Percentiles rank a stretch among this genome's conserved stretches.
These are phyloP conservation scores for Chelidonichthys spinosus DNA, from an alignment of 2,797 vertebrate species.

Conservation along the genomic window DNA sequence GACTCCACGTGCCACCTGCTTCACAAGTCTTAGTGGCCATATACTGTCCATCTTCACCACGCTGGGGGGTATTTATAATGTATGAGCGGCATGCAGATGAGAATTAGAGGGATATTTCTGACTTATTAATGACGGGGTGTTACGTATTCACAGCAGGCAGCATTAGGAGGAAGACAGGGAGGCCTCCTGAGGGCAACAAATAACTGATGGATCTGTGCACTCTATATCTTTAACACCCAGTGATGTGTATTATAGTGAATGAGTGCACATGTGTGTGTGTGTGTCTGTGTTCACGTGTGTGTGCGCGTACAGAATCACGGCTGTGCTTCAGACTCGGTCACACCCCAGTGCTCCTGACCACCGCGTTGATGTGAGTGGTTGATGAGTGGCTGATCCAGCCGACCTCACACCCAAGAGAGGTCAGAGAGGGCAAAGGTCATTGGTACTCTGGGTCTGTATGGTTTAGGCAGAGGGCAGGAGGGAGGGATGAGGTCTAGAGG, in stretches of 20 bases:
- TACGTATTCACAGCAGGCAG: constrained; percentile 68
- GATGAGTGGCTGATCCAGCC: constrained; percentile 59
- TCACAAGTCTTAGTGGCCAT: constrained; percentile 61
- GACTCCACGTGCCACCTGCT: constrained; percentile 39
- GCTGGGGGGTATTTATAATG: constrained; percentile 61
- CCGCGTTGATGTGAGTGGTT: constrained; percentile 42
- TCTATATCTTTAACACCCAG: constrained; percentile 43
- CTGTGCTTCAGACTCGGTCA: constrained; percentile 32
- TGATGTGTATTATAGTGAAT: constrained; percentile 26
- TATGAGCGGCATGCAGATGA: constrained; percentile 68
- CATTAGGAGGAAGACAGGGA: constrained; percentile 51
- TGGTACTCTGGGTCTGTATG: constrained; percentile 37
- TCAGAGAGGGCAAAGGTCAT: constrained; percentile 63
- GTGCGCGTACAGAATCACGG: constrained; percentile 3
- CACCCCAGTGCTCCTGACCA: constrained; percentile 34
- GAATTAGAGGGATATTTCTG: constrained; percentile 65
- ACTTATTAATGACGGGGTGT: constrained; percentile 68
- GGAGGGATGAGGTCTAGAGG: constrained; percentile 1
- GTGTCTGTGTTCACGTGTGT: constrained; percentile 3
- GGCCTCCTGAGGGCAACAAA: constrained; percentile 53
- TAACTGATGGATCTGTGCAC: constrained; percentile 53
- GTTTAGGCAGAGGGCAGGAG: constrained; percentile 19
- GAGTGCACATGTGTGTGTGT: background rate
- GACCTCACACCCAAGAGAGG: constrained; percentile 50
- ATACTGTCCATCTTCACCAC: constrained; percentile 61